These are phyloP conservation scores for Heptranchias perlo DNA, from an alignment of 2,113 vertebrate genomes.

Conservation along the genomic window DNA sequence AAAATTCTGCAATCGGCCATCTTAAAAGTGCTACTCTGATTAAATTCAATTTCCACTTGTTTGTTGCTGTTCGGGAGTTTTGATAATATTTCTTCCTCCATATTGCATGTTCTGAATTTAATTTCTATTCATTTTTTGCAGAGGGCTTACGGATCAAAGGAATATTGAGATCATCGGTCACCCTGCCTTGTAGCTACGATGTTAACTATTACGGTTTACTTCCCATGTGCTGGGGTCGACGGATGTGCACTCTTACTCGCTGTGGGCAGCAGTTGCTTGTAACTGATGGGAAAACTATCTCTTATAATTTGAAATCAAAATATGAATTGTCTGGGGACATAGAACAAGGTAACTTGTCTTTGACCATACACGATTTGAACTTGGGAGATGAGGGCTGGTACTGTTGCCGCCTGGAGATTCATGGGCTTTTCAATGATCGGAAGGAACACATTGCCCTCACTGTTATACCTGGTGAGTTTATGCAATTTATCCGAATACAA, in stretches of 20 bases:
- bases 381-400: neutral
- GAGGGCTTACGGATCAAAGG: neutral
- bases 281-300: neutral
- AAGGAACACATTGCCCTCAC: neutral
- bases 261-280: accelerated
- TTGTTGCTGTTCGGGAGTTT: neutral
- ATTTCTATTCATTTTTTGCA: neutral
- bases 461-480: neutral
- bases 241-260: accelerated
- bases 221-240: neutral
- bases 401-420: neutral
- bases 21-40: neutral
- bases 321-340: neutral
- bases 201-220: neutral
- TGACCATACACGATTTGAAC: neutral
- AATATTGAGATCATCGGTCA: neutral
- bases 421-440: neutral
- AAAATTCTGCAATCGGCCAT: neutral
- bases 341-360: neutral
- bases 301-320: neutral
- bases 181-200: neutral
- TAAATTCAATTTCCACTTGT: neutral
- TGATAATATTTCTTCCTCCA: neutral
- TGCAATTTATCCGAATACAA: neutral
- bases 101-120: neutral